phyloP scores from a whole-genome alignment of 2,797 vertebrate species.

The Rhabdomys pumilio region DNA sequence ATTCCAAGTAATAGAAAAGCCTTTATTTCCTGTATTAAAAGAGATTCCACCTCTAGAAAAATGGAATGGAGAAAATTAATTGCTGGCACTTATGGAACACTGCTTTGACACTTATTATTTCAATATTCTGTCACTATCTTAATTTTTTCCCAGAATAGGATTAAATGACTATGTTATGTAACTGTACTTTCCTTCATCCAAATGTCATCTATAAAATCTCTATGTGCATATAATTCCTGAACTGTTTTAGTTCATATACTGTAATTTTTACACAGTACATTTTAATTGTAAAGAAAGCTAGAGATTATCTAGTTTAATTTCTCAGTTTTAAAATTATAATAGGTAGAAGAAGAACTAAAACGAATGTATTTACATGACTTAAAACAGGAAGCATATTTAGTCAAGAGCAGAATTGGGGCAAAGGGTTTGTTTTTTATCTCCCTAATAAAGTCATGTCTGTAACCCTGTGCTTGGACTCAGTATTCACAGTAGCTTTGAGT shows the following conservation, averaged over 20 bases:
- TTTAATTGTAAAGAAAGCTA: slow-evolving; percentile 69
- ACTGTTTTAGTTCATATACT: slow-evolving; percentile 58
- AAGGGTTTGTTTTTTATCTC: neutral
- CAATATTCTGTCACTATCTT: slow-evolving; percentile 43
- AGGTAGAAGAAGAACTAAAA: slow-evolving; percentile 16
- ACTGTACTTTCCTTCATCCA: slow-evolving; percentile 69
- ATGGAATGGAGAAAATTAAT: slow-evolving; percentile 60
- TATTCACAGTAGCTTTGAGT: neutral
- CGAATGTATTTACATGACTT: slow-evolving; percentile 20
- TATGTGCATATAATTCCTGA: slow-evolving; percentile 50
- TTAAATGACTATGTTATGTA: slow-evolving; percentile 64
- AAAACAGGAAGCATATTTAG: slow-evolving; percentile 36
- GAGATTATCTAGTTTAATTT: slow-evolving; percentile 62
- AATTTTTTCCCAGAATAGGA: slow-evolving; percentile 36
- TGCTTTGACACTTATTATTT: slow-evolving; percentile 53
- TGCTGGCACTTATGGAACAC: slow-evolving; percentile 3
- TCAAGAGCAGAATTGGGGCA: neutral
- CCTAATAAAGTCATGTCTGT: neutral
- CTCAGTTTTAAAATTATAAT: slow-evolving; percentile 56
- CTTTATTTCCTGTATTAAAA: slow-evolving; percentile 69
- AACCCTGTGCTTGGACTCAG: neutral
- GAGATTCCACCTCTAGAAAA: slow-evolving; percentile 47
- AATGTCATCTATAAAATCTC: slow-evolving; percentile 67
- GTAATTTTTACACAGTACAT: slow-evolving; percentile 10
- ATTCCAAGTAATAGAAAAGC: slow-evolving; percentile 76